Evolutionary conservation across 2,888 invertebrate genomes (phyloP), one percentile per base, ranked within the genome.

Genomic region (Leptopilina drosophilae): DNA sequence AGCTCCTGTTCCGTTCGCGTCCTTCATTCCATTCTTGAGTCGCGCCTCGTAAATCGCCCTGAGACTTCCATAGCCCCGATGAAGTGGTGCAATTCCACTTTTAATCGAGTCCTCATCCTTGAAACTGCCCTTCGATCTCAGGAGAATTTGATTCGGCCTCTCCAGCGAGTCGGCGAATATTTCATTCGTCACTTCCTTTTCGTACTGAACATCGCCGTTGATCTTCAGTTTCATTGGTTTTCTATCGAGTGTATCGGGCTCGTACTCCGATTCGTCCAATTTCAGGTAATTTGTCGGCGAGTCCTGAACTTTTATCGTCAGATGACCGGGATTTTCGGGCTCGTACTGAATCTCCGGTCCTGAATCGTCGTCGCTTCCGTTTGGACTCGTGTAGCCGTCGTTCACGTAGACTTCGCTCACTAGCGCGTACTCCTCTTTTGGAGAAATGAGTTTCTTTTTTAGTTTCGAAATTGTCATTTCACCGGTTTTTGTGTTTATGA

Each of bases 281-380:
- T 94, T 94, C 8, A 95, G 94, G 84, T 95, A 95, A 87, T 96
- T 95, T 85, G 95, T 95, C 0, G 96, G 95, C 26, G 96, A 95
- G 89, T 97, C 97, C 89, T 96, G 95, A 0, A 97, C 96, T 92
- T 96, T 96, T 81, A 97, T 97, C 49, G 96, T 95, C 88, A 97
- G 93, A 87, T 96, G 96, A 8, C 97, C 97, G 0, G 96, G 96
- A 82, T 95, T 95, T 86, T 94, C 93, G 0, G 92, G 90, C 67
- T 93, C 94, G 86, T 95, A 94, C 69, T 93, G 93, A 12, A 93
- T 93, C 65, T 93, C 93, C 0, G 95, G 92, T 77, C 94, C 92
- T 46, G 88, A 93, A 86, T 92, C 93, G 86, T 92, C 93, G 86
- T 88, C 94, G 87, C 94, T 93, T 84, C 93, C 94, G 49, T 90